phyloP scores from a whole-genome alignment of 2,888 invertebrate species.

The Fissipunctia ypsillon region DNA sequence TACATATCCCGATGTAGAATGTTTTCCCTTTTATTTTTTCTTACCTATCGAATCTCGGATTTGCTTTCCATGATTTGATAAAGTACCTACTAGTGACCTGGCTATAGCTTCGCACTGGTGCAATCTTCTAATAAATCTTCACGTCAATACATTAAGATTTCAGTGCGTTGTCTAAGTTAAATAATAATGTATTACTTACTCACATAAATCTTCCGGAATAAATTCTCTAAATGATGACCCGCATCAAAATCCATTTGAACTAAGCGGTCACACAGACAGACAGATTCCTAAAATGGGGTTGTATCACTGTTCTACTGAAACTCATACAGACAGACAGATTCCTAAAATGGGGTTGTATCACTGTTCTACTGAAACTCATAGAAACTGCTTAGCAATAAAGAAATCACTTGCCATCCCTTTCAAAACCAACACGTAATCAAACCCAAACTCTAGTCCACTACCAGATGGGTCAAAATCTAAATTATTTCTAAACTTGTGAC shows the following conservation, averaged over 20 bases:
- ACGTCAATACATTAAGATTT: too few species aligned
- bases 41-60: not conserved
- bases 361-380: not conserved
- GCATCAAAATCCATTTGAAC: too few species aligned
- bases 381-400: not conserved
- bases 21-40: not conserved
- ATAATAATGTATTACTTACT: too few species aligned
- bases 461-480: constrained; percentile 57
- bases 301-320: not conserved
- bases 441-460: constrained; percentile 21
- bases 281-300: not conserved
- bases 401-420: constrained; percentile 23
- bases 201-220: too few species aligned
- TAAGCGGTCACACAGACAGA: too few species aligned
- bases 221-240: too few species aligned
- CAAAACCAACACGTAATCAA: constrained; percentile 47
- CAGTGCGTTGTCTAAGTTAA: too few species aligned
- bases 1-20: not conserved
- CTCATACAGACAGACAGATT: too few species aligned
- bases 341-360: not conserved
- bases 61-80: not conserved
- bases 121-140: too few species aligned
- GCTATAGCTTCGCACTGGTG: too few species aligned
- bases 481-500: constrained; percentile 54
- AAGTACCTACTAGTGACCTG: not conserved